phyloP scores from a whole-genome alignment of 2,888 invertebrate genomes.

The Celastrina argiolus region DNA sequence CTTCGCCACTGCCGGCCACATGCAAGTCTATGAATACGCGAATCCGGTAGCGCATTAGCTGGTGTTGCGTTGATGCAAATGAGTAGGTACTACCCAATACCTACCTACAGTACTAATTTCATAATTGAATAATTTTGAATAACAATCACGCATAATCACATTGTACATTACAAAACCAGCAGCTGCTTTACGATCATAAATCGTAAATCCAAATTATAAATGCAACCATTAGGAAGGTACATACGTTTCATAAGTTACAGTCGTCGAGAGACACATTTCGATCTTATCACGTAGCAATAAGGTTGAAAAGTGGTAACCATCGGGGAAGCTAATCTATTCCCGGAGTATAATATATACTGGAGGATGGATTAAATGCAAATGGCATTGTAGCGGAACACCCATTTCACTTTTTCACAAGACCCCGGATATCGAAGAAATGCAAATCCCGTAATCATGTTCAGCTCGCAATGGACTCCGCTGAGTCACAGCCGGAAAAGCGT shows the following conservation, averaged over 20 bases:
- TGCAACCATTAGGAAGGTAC: no score
- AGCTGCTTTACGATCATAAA: background rate
- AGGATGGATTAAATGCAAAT: conserved; percentile 43
- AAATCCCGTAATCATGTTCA: conserved; percentile 50
- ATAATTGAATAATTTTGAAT: conserved; percentile 14
- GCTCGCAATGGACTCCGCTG: conserved; percentile 38
- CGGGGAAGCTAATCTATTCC: background rate
- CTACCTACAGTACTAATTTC: conserved; percentile 2
- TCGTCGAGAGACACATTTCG: no score
- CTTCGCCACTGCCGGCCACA: no score
- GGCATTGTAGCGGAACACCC: conserved; percentile 48
- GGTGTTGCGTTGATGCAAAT: conserved; percentile 4
- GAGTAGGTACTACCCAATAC: background rate
- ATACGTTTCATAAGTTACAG: no score
- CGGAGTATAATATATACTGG: no score
- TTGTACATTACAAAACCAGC: background rate
- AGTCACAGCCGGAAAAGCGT: conserved; percentile 36
- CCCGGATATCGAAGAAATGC: conserved; percentile 50
- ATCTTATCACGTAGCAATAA: no score
- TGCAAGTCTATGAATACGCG: background rate
- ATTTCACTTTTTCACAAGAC: conserved; percentile 16
- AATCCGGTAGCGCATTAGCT: background rate
- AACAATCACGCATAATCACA: conserved; percentile 16
- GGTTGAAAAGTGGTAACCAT: no score
- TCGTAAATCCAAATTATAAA: no score